Conservation (phyloP, 2,888 invertebrate genomes). For the Nowickia ferox region DNA sequence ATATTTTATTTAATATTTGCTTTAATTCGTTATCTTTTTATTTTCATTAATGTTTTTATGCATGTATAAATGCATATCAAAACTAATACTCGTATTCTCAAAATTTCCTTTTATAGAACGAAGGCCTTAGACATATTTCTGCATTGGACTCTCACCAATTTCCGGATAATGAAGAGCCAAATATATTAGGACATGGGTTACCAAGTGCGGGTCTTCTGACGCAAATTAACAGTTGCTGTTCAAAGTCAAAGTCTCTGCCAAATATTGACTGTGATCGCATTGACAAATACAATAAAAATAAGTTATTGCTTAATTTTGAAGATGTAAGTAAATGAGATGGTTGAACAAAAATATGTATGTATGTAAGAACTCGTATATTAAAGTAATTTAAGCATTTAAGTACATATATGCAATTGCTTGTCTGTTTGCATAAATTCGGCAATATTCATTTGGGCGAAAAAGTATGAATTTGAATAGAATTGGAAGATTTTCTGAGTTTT, state of each 20-base stretch:
- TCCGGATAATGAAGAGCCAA: constrained; percentile 81
- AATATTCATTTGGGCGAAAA: no score
- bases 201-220: constrained; percentile 58
- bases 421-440: no score
- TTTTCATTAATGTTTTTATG: background rate
- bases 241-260: constrained; percentile 37
- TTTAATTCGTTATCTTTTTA: no score
- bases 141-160: constrained; percentile 77
- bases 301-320: constrained; percentile 82
- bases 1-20: no score
- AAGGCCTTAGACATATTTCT: constrained; percentile 75
- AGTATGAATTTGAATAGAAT: no score
- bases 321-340: constrained; percentile 80
- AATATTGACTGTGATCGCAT: constrained; percentile 60
- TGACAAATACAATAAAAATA: constrained; percentile 76
- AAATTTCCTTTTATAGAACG: constrained; percentile 74
- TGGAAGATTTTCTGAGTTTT: no score
- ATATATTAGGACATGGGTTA: constrained; percentile 79
- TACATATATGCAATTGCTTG: no score
- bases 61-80: background rate
- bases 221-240: constrained; percentile 65
- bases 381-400: no score
- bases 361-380: no score
- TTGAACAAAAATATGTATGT: background rate
- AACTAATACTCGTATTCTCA: constrained; percentile 36